Base-by-base conservation (phyloP, 2,797 vertebrate species). In the Onychomys arenicola region DNA sequence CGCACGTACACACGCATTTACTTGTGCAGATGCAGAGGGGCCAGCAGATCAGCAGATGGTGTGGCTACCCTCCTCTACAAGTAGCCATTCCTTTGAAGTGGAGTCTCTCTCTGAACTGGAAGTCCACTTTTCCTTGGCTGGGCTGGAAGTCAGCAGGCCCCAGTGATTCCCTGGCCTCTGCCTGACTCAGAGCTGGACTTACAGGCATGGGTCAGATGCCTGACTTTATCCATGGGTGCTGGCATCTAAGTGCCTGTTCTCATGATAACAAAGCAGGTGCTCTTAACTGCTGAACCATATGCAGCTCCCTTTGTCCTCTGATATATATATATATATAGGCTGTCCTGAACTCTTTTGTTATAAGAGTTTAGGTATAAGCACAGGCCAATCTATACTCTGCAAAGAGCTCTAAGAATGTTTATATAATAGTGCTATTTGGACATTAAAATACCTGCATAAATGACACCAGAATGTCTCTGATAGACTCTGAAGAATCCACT, bases 391-490 rank as follows among this genome's bases (percentile, higher is more conserved):
- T 83, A 40, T 83, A 61, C 55, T 83, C 59, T 43, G 37, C 37
- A 87, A 76, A 55, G 2, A 34, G 71, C 63, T 89, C 4, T 81
- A 81, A 83, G 59, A 89, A 37, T 63, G 34, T 91, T 97, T 91
- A 95, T 8, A 40, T 29, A 67, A 91, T n/a, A 76, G 34, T 9
- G 0, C 34, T 94, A 65, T 5, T 63, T 83, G 14, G 2, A 63
- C 82, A 83, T 93, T 40, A 93, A 95, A 97, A 89, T 23, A 92
- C 29, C 95, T 78, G 37, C n/a, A 80, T 63, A 95, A 94, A 27
- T 21, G 12, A 17, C 82, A 65, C 17, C 37, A 27, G 78, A 75
- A 37, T 37, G 37, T 91, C 40, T 95, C 69, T 55, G 93, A 82
- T 25, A 87, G 37, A 85, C 65, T 0, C 0, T 16, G 40, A 85